Evolutionary conservation across 2,113 vertebrate genomes (phyloP), one percentile per base, ranked within the genome.

Genomic region (Stomatorhinus ivindoensis): DNA sequence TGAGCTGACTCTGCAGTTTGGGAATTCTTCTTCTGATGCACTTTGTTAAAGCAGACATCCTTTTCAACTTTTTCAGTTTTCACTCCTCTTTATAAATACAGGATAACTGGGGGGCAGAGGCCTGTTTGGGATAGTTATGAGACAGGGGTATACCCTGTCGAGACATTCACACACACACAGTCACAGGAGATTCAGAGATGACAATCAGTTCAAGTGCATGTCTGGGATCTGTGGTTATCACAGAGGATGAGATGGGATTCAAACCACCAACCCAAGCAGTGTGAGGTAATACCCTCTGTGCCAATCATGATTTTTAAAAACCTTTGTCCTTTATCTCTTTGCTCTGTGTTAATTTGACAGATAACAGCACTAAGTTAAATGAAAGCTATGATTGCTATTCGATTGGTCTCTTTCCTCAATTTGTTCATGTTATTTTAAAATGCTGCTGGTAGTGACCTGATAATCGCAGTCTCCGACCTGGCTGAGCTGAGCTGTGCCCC

Each of bases 401-500:
- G 27, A 50, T 24, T 87, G 88, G 35, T 90, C 83, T 83, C 39
- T 88, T 69, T 92, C 85, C 24, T 53, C 82, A 47, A n/a, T 47
- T 58, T 31, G 35, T 50, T 50, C 89, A 61, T 86, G 42, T 88
- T 83, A 83, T 80, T 47, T 19, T 21, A 88, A 31, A 53, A 82
- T 88, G 35, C 87, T 50, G 51, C 85, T 44, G 17, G 86, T 31
- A 92, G 90, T 90, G 89, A 90, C 90, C 51, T 61, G 86, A 89
- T 92, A 84, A 94, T 92, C 93, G 94, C 92, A 92, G 83, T 91
- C 94, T 90, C 94, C 92, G 91, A 89, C 91, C 91, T 92, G 89
- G 83, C 92, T 90, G 92, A 94, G 94, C 94, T 94, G 95, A 94
- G 93, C 90, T 91, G 91, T 90, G 92, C 89, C 31, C 73, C 73